These are phyloP conservation scores for Zeus faber DNA, from an alignment of 2,113 vertebrate species.

Conservation along the genomic window DNA sequence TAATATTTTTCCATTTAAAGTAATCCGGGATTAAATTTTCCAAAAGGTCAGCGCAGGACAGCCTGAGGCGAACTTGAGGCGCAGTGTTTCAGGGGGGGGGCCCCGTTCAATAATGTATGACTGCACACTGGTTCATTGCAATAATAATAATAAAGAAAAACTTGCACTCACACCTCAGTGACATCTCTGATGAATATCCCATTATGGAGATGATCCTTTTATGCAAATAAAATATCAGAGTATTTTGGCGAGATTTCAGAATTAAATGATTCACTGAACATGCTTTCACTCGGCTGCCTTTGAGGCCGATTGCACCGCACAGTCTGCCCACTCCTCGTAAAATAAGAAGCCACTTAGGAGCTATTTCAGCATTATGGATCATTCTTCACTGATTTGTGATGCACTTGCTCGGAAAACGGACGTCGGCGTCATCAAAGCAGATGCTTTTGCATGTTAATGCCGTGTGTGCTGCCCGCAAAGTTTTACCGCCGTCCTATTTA, in stretches of 20 bases:
- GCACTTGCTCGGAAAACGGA: constrained; percentile 2
- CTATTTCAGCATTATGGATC: constrained; percentile 34
- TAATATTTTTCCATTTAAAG: constrained; percentile 41
- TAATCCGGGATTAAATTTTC: constrained; percentile 59
- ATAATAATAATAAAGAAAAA: constrained; percentile 33
- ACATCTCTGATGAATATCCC: constrained; percentile 56
- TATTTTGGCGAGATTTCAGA: constrained; percentile 35
- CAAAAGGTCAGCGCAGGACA: constrained; percentile 64
- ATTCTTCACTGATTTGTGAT: constrained; percentile 27
- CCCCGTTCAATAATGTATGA: constrained; percentile 59
- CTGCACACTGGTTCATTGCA: constrained; percentile 35
- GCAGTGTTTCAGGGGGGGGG: constrained; percentile 33
- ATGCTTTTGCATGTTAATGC: no score
- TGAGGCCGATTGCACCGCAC: constrained; percentile 32
- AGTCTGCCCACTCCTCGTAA: constrained; percentile 9
- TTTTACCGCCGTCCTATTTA: no score
- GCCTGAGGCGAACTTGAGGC: constrained; percentile 40
- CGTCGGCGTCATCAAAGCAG: not conserved
- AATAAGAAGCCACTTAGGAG: constrained; percentile 10
- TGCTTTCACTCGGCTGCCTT: constrained; percentile 28
- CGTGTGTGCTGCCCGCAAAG: no score
- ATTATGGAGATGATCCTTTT: constrained; percentile 42
- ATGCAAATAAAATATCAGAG: constrained; percentile 49
- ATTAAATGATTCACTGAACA: constrained; percentile 39
- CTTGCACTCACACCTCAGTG: constrained; percentile 24